phyloP scores from a whole-genome alignment of 2,113 vertebrate genomes.

The Microtus richardsoni region DNA sequence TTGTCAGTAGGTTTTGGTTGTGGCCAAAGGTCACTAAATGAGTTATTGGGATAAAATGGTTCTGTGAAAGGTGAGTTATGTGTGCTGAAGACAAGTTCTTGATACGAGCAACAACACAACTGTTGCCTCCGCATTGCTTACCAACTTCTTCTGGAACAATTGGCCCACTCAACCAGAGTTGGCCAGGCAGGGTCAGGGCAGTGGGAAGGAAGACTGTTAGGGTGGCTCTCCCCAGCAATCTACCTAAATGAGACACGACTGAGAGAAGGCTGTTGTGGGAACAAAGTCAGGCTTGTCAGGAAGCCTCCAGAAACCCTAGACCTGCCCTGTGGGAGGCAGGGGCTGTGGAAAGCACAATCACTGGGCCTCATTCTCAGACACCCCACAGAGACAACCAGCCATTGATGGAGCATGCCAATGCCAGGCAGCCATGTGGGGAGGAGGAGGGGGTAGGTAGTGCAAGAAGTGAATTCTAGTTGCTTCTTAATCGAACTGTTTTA shows the following conservation, averaged over 20 bases:
- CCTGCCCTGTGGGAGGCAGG: slow-evolving; percentile 76
- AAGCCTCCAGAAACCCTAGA: slow-evolving; percentile 85
- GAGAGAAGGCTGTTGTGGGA: slow-evolving; percentile 83
- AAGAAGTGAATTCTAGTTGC: not conserved
- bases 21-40: not conserved
- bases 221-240: slow-evolving; percentile 82
- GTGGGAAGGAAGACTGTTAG: slow-evolving; percentile 79
- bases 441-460: not conserved
- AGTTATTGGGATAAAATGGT: not conserved
- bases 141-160: slow-evolving; percentile 74
- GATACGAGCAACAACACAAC: slow-evolving; percentile 41
- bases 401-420: slow-evolving; percentile 23
- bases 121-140: slow-evolving; percentile 66
- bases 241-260: slow-evolving; percentile 84
- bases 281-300: slow-evolving; percentile 87
- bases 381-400: slow-evolving; percentile 64
- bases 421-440: not conserved
- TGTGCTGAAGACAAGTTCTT: slow-evolving; percentile 55
- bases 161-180: slow-evolving; percentile 61
- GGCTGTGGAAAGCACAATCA: slow-evolving; percentile 84
- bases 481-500: not conserved
- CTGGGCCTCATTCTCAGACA: slow-evolving; percentile 58
- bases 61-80: not conserved
- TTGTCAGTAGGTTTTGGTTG: not conserved
- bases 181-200: slow-evolving; percentile 76